Conservation (phyloP, 1,140 invertebrate genomes). For the Bombus superbus region DNA sequence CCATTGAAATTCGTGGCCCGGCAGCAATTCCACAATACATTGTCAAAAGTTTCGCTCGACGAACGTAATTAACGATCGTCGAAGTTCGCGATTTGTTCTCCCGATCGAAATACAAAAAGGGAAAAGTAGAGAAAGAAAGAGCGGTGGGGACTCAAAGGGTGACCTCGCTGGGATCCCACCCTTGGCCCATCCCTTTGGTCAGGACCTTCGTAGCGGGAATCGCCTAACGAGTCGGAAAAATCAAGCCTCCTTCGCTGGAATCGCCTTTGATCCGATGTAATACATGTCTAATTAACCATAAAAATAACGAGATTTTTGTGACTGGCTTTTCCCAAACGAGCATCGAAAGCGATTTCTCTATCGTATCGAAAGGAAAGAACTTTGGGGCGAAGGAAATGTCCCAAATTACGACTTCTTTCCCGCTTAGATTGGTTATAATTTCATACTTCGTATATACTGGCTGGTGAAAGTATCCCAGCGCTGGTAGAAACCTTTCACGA, state of each 20-base stretch:
- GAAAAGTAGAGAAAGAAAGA: constrained; percentile 12
- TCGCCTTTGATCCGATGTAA: constrained; percentile 58
- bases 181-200: constrained; percentile 53
- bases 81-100: constrained; percentile 58
- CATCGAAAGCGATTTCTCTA: constrained; percentile 62
- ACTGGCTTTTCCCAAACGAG: constrained; percentile 33
- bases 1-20: constrained; percentile 42
- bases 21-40: constrained; percentile 43
- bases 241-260: constrained; percentile 70
- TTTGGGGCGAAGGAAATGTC: not conserved
- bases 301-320: constrained; percentile 81
- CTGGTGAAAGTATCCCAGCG: not conserved
- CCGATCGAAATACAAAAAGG: constrained; percentile 54
- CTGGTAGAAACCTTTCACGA: not conserved
- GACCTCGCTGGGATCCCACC: constrained; percentile 8
- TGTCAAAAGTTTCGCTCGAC: constrained; percentile 50
- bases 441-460: too few relatives aligned
- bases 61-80: constrained; percentile 61
- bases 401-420: not conserved
- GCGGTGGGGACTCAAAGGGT: constrained; percentile 14
- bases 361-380: not conserved
- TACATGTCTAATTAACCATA: constrained; percentile 80
- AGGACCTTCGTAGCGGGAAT: constrained; percentile 67
- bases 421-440: not conserved
- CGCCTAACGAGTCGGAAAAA: constrained; percentile 80